Percentiles rank a stretch among this genome's conserved stretches.
These are phyloP conservation scores for Hippopotamyrus pictus DNA, from an alignment of 2,797 vertebrate genomes.

Conservation along the genomic window DNA sequence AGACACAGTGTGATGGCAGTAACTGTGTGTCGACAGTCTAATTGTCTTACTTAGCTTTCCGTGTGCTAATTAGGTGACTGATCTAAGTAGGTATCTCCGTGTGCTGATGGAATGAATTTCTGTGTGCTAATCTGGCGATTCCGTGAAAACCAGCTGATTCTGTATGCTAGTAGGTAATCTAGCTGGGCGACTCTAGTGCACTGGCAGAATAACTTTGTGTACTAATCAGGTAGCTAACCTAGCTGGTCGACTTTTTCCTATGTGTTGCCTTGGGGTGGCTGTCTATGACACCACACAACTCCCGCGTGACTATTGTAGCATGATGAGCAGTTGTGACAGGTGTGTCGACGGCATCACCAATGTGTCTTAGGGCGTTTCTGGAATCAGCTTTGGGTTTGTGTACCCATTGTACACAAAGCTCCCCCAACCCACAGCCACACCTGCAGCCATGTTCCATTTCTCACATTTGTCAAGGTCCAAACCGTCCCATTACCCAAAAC, in stretches of 20 bases:
- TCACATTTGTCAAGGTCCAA: not conserved
- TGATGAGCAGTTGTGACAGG: not conserved
- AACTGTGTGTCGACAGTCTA: not conserved
- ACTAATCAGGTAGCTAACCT: not conserved
- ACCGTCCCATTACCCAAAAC: not conserved
- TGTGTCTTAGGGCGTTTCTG: not conserved
- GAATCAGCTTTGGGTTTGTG: not conserved
- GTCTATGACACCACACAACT: not conserved
- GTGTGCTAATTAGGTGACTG: not conserved
- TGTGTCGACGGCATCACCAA: not conserved
- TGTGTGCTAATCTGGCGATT: not conserved
- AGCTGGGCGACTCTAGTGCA: not conserved
- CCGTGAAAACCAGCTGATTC: not conserved
- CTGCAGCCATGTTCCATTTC: not conserved
- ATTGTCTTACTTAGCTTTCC: not conserved
- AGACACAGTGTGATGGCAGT: not conserved
- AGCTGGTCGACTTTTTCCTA: not conserved
- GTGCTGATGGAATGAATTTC: not conserved
- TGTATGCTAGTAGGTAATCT: not conserved
- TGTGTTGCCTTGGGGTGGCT: not conserved
- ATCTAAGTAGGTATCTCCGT: not conserved
- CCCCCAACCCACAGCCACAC: not conserved
- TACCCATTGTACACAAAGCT: not conserved
- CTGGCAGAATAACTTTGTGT: not conserved
- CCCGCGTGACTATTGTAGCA: not conserved